Evolutionary conservation across 2,113 vertebrate genomes (phyloP).

Genomic region (Phaethornis superciliosus): DNA sequence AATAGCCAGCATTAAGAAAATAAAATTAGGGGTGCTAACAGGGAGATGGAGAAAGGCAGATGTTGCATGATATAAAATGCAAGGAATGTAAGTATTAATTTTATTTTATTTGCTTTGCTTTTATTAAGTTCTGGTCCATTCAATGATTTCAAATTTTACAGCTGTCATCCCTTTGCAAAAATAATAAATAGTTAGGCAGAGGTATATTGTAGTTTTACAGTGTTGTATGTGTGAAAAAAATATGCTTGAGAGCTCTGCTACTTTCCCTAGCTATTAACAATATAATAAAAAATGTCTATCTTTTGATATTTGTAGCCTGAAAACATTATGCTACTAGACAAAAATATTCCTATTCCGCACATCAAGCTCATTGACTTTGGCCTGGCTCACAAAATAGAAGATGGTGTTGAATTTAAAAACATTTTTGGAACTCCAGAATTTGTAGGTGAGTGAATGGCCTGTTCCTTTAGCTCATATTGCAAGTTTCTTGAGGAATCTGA

Average conservation of each 20-base stretch:
- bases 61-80: not conserved
- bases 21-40: not conserved
- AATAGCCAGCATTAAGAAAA: not conserved
- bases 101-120: not conserved
- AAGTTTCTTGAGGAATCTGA: not conserved
- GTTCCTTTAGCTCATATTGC: not conserved
- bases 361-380: constrained; percentile 98
- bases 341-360: constrained; percentile 84
- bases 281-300: not conserved
- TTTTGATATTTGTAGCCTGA: constrained; percentile 86
- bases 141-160: not conserved
- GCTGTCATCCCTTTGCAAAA: not conserved
- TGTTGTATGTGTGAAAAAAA: not conserved
- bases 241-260: not conserved
- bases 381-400: constrained; percentile 93
- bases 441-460: constrained; percentile 82
- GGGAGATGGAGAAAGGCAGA: not conserved
- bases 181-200: not conserved
- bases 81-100: not conserved
- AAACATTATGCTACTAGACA: constrained; percentile 98
- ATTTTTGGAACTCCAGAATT: constrained; percentile 99
- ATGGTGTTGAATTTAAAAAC: constrained; percentile 94
- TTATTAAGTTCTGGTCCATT: not conserved
- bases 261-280: not conserved
- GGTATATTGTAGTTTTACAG: not conserved